Conservation (phyloP, 2,888 invertebrate species). For the Lochmaea capreae region DNA sequence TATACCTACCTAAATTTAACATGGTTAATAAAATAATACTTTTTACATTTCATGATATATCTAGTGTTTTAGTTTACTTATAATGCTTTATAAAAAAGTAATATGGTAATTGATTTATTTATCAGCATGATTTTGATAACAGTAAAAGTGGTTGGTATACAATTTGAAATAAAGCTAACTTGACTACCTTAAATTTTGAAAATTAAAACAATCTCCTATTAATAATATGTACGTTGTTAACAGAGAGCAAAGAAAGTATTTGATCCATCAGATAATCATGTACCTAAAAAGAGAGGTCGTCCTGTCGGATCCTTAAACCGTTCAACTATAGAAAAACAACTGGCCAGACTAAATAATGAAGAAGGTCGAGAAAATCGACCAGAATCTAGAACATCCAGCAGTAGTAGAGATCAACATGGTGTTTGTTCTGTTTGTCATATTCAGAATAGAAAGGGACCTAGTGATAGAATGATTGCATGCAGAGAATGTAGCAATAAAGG, state of each 20-base stretch:
- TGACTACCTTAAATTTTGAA: background rate
- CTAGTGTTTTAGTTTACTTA: background rate
- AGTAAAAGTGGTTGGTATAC: background rate
- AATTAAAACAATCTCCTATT: background rate
- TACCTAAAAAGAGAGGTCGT: slow-evolving; percentile 79
- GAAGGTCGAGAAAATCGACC: slow-evolving; percentile 58
- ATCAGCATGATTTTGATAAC: background rate
- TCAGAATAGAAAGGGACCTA: slow-evolving; percentile 70
- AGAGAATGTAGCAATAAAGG: slow-evolving; percentile 80
- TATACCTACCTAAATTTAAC: background rate
- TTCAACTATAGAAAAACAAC: slow-evolving; percentile 69
- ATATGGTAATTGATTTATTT: background rate
- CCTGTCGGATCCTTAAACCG: slow-evolving; percentile 74
- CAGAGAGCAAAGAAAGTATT: slow-evolving; percentile 86
- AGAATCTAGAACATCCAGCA: slow-evolving; percentile 61
- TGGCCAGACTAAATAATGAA: slow-evolving; percentile 53
- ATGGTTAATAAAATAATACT: background rate
- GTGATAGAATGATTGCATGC: slow-evolving; percentile 76
- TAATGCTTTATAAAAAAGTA: background rate
- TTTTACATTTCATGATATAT: background rate
- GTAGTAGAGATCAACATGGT: slow-evolving; percentile 67
- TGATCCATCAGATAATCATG: slow-evolving; percentile 86
- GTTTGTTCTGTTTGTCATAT: slow-evolving; percentile 74
- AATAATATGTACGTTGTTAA: background rate
- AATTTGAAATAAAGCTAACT: background rate